phyloP scores from a whole-genome alignment of 2,888 invertebrate genomes.

The Odontocolon sp. region DNA sequence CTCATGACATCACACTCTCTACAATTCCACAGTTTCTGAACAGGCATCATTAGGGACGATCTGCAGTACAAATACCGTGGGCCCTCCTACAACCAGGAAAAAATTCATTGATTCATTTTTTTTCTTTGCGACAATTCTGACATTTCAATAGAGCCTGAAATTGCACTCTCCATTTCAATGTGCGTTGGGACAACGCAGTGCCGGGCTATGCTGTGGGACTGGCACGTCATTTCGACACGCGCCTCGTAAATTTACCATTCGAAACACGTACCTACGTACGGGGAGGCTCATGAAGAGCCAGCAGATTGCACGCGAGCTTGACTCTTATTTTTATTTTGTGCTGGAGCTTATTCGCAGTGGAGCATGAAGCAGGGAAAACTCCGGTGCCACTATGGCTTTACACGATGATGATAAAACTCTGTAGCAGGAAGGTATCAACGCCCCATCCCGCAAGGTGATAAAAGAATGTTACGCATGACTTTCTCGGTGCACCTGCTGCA shows the following conservation, averaged over 20 bases:
- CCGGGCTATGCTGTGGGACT: neutral
- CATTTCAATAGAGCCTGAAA: slow-evolving; percentile 20
- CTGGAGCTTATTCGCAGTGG: slow-evolving; percentile 14
- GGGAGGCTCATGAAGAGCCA: slow-evolving; percentile 30
- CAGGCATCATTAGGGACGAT: too few species aligned
- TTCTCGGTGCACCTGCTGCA: neutral
- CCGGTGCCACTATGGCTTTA: slow-evolving; percentile 3
- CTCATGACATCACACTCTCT: too few species aligned
- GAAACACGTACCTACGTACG: slow-evolving; percentile 36
- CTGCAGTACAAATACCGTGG: neutral
- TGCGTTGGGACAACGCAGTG: slow-evolving; percentile 1
- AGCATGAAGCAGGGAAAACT: neutral
- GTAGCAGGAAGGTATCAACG: neutral
- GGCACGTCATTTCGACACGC: slow-evolving; percentile 40
- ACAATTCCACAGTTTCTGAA: too few species aligned
- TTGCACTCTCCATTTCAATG: slow-evolving; percentile 41
- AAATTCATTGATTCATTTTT: slow-evolving; percentile 21
- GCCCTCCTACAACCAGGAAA: neutral
- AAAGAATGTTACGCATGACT: slow-evolving; percentile 2
- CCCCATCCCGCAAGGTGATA: neutral
- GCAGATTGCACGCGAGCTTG: slow-evolving; percentile 40
- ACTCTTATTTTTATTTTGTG: slow-evolving; percentile 38
- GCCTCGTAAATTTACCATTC: slow-evolving; percentile 41
- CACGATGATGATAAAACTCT: slow-evolving; percentile 21
- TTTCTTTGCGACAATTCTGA: neutral